A percentile compares a stretch with the other conserved stretches of the same genome.
These are phyloP conservation scores for Mugil cephalus DNA, from an alignment of 2,113 vertebrate genomes.

Conservation along the genomic window DNA sequence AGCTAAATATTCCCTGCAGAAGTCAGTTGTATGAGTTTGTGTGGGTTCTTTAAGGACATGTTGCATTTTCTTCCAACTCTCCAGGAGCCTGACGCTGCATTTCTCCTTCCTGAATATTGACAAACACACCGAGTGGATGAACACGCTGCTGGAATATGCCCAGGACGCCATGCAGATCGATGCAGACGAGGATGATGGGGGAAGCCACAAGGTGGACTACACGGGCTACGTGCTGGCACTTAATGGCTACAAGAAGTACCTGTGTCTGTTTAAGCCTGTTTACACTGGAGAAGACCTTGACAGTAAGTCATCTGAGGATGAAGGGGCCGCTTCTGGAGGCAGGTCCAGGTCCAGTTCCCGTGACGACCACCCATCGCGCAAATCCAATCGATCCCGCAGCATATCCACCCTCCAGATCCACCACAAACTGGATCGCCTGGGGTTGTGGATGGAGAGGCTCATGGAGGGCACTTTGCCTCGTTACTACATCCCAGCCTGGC, in stretches of 20 bases:
- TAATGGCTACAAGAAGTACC: slow-evolving; percentile 97
- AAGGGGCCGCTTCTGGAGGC: slow-evolving; percentile 48
- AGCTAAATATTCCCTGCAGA: slow-evolving; percentile 17
- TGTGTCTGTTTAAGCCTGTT: slow-evolving; percentile 95
- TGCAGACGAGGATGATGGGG: slow-evolving; percentile 88
- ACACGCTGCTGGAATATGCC: slow-evolving; percentile 89
- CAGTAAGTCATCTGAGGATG: slow-evolving; percentile 79
- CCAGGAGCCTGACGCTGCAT: slow-evolving; percentile 92
- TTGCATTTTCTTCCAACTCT: slow-evolving; percentile 5
- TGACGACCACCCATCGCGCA: slow-evolving; percentile 73
- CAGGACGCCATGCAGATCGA: slow-evolving; percentile 89
- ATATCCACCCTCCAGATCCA: slow-evolving; percentile 88
- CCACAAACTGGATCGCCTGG: slow-evolving; percentile 93
- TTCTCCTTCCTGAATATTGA: slow-evolving; percentile 98
- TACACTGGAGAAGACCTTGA: slow-evolving; percentile 88
- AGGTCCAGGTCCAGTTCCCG: slow-evolving; percentile 72
- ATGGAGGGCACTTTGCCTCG: slow-evolving; percentile 95
- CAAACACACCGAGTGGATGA: slow-evolving; percentile 95
- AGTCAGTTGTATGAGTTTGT: background rate
- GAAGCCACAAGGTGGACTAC: slow-evolving; percentile 89
- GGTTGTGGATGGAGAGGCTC: slow-evolving; percentile 96
- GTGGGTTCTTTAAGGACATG: background rate
- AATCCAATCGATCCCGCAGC: slow-evolving; percentile 77
- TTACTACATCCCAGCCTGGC: slow-evolving; percentile 95
- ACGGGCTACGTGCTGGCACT: slow-evolving; percentile 94